These are phyloP conservation scores for Irena cyanogastra DNA, from an alignment of 2,113 vertebrate species.

Conservation along the genomic window DNA sequence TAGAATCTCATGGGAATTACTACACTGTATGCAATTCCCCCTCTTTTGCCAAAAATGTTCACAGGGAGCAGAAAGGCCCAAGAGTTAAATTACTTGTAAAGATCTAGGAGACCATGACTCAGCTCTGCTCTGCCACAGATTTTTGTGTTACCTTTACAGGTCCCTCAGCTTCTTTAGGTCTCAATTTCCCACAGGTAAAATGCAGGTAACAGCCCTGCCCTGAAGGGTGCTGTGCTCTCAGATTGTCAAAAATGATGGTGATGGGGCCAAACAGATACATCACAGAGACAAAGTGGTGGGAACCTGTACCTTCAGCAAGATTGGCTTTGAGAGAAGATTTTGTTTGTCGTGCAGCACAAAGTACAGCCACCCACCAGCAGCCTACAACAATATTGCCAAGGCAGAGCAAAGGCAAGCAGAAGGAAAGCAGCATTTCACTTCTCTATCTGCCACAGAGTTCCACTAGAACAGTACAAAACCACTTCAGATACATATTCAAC, in stretches of 20 bases:
- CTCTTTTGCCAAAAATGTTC: neutral
- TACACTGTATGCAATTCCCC: neutral
- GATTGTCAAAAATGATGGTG: neutral
- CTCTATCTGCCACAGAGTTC: neutral
- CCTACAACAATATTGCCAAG: neutral
- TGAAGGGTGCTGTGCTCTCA: neutral
- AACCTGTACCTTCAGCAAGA: neutral
- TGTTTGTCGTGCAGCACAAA: neutral
- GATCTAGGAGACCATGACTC: neutral
- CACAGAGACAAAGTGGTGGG: neutral
- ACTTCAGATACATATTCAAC: neutral
- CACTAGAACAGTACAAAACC: neutral
- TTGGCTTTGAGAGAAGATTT: neutral
- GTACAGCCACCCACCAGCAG: neutral
- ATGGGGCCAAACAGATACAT: neutral
- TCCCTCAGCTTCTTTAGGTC: neutral
- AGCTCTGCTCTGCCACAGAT: neutral
- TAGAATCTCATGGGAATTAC: neutral
- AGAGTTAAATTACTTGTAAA: neutral
- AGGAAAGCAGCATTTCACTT: neutral
- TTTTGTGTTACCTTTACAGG: neutral
- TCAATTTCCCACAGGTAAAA: neutral
- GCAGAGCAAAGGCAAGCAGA: neutral
- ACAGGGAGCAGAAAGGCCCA: neutral
- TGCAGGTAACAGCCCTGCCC: neutral